These are phyloP conservation scores for Tetragonula clypearis DNA, from an alignment of 1,140 invertebrate genomes.

Conservation along the genomic window DNA sequence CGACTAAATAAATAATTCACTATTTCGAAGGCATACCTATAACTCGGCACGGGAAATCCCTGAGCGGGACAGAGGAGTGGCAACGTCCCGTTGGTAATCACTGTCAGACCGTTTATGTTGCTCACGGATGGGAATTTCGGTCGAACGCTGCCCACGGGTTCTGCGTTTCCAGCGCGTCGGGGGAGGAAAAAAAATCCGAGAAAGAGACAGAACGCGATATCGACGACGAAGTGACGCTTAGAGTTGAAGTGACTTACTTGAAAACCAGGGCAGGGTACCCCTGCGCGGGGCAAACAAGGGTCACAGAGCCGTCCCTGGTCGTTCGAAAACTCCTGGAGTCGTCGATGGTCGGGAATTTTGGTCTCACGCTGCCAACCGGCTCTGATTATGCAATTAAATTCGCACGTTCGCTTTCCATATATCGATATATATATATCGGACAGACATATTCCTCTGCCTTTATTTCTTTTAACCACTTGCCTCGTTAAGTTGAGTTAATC, in stretches of 20 bases:
- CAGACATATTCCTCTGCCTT: not conserved
- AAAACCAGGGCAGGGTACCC: slow-evolving; percentile 85
- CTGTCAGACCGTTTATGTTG: slow-evolving; percentile 85
- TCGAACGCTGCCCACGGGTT: slow-evolving; percentile 85
- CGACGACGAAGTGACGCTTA: not conserved
- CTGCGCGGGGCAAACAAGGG: slow-evolving; percentile 84
- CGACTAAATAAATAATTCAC: too few species aligned
- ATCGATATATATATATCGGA: slow-evolving; percentile 52
- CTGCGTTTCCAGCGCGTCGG: slow-evolving; percentile 74
- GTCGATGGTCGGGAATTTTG: slow-evolving; percentile 66
- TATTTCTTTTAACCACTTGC: not conserved
- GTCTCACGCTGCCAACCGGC: slow-evolving; percentile 64
- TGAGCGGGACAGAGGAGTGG: slow-evolving; percentile 85
- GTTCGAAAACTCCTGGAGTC: slow-evolving; percentile 66
- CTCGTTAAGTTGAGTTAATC: too few species aligned
- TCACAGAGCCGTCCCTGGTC: slow-evolving; percentile 84
- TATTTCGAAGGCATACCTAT: slow-evolving; percentile 45
- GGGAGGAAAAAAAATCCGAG: not conserved
- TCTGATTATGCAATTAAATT: slow-evolving; percentile 60
- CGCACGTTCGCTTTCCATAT: slow-evolving; percentile 66
- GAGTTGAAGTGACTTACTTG: slow-evolving; percentile 79
- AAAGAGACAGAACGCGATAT: not conserved
- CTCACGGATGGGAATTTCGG: slow-evolving; percentile 86
- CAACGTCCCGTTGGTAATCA: slow-evolving; percentile 81
- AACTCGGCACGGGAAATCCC: slow-evolving; percentile 80